Evolutionary conservation across 2,113 vertebrate species (phyloP).

Genomic region (Chionis minor): DNA sequence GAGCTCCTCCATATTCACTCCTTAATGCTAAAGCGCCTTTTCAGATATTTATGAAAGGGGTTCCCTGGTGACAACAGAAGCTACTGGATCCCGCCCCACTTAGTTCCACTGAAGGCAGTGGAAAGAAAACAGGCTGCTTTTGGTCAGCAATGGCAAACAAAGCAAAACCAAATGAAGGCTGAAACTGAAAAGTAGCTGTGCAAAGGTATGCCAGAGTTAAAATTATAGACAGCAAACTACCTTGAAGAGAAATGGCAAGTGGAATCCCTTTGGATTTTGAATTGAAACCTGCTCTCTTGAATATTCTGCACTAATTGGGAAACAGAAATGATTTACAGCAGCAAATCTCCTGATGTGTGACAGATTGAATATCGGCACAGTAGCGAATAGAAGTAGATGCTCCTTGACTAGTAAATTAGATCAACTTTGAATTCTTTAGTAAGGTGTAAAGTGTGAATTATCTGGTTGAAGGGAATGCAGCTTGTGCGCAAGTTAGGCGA

Average conservation of each 20-base stretch:
- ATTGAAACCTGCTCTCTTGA: neutral
- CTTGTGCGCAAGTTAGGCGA: neutral
- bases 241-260: neutral
- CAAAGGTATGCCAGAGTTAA: neutral
- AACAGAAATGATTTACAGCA: neutral
- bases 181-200: neutral
- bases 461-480: neutral
- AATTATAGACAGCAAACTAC: neutral
- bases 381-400: neutral
- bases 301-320: neutral
- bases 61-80: neutral
- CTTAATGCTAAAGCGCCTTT: neutral
- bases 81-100: neutral
- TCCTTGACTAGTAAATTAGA: neutral
- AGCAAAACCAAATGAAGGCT: neutral
- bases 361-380: neutral
- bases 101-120: neutral
- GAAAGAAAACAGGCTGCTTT: neutral
- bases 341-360: neutral
- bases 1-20: neutral
- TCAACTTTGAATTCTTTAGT: neutral
- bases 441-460: neutral
- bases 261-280: neutral
- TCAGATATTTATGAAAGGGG: neutral
- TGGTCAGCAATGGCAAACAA: neutral